These are phyloP conservation scores for Tenthredo mesomela DNA, from an alignment of 2,888 invertebrate genomes.

Conservation along the genomic window DNA sequence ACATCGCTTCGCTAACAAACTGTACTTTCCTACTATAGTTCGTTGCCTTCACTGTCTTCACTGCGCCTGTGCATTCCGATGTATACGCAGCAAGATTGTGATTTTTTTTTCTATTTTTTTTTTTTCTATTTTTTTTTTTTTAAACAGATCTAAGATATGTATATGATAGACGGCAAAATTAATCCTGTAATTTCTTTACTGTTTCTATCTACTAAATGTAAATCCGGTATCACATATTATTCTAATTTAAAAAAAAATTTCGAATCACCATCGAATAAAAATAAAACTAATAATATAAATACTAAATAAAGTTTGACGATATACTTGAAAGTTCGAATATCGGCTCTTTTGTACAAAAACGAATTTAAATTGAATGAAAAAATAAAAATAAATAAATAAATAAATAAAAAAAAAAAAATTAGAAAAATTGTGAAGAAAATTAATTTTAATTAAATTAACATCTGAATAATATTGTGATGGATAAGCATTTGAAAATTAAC, in stretches of 20 bases:
- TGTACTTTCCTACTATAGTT: slow-evolving; percentile 43
- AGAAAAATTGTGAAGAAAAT: too few relatives aligned
- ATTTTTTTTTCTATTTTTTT: not conserved
- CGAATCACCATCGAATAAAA: not conserved
- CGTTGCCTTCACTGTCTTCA: slow-evolving; percentile 39
- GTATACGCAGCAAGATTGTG: not conserved
- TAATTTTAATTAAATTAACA: too few relatives aligned
- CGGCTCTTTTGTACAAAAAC: not conserved
- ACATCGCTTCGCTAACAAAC: slow-evolving; percentile 23
- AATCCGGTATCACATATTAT: not conserved
- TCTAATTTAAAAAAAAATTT: not conserved
- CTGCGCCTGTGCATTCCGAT: slow-evolving; percentile 50
- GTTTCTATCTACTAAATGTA: not conserved
- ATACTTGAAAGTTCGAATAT: not conserved
- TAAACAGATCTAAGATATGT: not conserved
- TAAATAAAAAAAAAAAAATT: not conserved
- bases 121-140: not conserved
- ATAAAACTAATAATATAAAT: not conserved
- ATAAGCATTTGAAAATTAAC: too few relatives aligned
- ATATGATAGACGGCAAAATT: not conserved
- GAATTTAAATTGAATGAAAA: not conserved
- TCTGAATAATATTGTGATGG: too few relatives aligned
- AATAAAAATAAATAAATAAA: not conserved
- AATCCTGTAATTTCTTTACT: not conserved
- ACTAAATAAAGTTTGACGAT: not conserved